These are phyloP conservation scores for Acinonyx jubatus DNA, from an alignment of 2,113 vertebrate species.

Conservation along the genomic window DNA sequence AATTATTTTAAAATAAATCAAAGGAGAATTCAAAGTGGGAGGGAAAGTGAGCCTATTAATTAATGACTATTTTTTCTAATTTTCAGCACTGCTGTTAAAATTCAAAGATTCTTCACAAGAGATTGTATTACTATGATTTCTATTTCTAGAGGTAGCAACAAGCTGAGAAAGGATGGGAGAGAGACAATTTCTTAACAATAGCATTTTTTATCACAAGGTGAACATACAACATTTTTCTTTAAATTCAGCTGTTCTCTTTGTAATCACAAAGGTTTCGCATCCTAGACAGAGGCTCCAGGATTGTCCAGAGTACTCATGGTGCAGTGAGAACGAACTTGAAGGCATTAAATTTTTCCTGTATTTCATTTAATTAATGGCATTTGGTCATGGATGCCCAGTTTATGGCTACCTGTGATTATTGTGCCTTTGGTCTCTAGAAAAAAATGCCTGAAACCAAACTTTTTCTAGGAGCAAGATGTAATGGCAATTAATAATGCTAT, in stretches of 20 bases:
- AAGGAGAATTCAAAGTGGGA: not conserved
- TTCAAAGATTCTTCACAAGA: conserved; percentile 18
- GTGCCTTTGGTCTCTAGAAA: not conserved
- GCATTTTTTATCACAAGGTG: conserved; percentile 7
- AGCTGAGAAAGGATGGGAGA: not conserved
- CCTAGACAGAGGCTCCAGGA: not conserved
- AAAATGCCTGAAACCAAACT: not conserved
- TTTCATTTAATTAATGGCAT: not conserved
- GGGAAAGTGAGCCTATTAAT: not conserved
- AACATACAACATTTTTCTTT: not conserved
- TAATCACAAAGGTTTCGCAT: not conserved
- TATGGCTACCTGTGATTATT: not conserved
- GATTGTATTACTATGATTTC: not conserved
- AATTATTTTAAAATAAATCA: conserved; percentile 51
- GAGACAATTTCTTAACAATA: conserved; percentile 24
- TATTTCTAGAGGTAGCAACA: not conserved
- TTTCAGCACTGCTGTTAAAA: conserved; percentile 29
- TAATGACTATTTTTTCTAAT: not conserved
- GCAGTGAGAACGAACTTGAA: not conserved
- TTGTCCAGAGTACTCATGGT: not conserved
- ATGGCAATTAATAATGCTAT: conserved; percentile 11
- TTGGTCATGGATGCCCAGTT: not conserved
- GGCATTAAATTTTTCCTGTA: not conserved
- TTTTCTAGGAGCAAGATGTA: not conserved
- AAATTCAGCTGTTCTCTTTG: not conserved